Base-by-base conservation (phyloP, 2,113 vertebrate species). In the Neolamprologus tretocephalus region DNA sequence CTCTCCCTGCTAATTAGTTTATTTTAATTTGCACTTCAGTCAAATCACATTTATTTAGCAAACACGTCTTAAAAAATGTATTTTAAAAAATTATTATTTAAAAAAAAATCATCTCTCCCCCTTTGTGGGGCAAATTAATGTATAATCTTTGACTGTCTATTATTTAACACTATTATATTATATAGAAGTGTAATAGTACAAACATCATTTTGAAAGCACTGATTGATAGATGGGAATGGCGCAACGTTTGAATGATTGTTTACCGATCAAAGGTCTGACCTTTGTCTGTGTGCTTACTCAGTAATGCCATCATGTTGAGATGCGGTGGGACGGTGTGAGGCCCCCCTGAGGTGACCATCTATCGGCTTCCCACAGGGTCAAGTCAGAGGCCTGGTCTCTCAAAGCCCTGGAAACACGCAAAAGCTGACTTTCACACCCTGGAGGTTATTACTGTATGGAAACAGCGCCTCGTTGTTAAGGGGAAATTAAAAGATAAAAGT, bases 341-440 rank as follows among this genome's bases (percentile, higher is more conserved):
- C 51, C 82, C 81, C 79, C 51, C 86, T 61, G 82, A 86, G 61
- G 68, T 55, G 83, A 83, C 61, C 45, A 55, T 81, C 88, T 54
- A 84, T 66, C 5, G 3, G 51, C 84, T 53, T 12, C 75, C 21
- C 75, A 80, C 68, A 6, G 84, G 88, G 83, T 93, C 83, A 88
- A 81, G 68, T 89, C 80, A 87, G 58, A 82, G 85, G 55, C 83
- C 81, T 51, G 31, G 14, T 81, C 51, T 80, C 68, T 71, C 45
- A 84, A 31, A 78, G 2, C 17, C 71, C 57, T 33, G 80, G 37
- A 87, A 84, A 86, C 66, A 80, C 55, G 26, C 42, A 88, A 57
- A 31, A 79, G 61, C 61, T 80, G 83, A 87, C 47, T 79, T 93
- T 94, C 90, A 92, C 92, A 92, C 89, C 87, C 84, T 57, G 80